Conservation (phyloP, 2,888 invertebrate genomes). For the Nomada flava region DNA sequence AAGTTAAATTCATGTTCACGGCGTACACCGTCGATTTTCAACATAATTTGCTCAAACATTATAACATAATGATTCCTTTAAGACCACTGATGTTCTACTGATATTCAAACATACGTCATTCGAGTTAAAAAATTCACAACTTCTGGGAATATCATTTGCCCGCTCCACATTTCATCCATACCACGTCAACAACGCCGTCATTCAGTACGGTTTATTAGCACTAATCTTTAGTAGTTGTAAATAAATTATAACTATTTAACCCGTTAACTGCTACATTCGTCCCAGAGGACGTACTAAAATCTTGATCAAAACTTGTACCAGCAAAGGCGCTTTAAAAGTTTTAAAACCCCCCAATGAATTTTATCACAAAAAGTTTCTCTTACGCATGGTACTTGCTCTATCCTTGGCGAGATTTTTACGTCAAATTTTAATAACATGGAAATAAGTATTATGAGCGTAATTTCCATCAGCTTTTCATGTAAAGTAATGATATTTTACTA, state of each 20-base stretch:
- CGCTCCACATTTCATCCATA: neutral
- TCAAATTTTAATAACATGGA: neutral
- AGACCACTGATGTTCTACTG: neutral
- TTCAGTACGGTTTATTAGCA: constrained; percentile 4
- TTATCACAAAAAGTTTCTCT: constrained; percentile 8
- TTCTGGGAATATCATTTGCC: constrained; percentile 10
- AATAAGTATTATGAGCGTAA: neutral
- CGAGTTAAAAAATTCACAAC: neutral
- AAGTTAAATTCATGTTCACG: too few species aligned
- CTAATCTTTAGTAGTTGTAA: constrained; percentile 2
- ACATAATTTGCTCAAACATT: neutral
- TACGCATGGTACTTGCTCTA: neutral
- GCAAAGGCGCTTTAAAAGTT: constrained; percentile 14
- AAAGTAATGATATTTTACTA: too few species aligned
- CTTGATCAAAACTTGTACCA: constrained; percentile 14
- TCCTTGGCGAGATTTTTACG: neutral
- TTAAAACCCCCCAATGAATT: constrained; percentile 15
- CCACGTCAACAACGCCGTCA: neutral
- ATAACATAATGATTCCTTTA: neutral
- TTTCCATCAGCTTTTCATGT: neutral
- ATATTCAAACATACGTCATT: neutral
- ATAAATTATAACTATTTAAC: constrained; percentile 20
- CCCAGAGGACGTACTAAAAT: constrained; percentile 1
- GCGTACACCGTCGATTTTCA: neutral
- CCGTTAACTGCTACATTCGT: neutral